Evolutionary conservation across 2,797 vertebrate genomes (phyloP).

Genomic region (Astyanax mexicanus): DNA sequence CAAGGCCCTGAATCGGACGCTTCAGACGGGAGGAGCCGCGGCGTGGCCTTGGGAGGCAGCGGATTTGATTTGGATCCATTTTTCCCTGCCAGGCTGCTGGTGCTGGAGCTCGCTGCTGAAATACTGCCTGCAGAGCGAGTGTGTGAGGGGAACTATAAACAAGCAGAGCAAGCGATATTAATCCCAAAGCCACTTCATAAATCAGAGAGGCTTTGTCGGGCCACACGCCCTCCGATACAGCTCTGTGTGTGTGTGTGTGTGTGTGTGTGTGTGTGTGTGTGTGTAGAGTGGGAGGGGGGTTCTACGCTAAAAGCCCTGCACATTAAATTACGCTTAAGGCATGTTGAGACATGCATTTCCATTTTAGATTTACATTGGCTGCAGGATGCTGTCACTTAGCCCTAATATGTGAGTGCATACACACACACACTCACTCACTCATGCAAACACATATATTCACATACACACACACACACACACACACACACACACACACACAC

Average conservation of each 20-base stretch:
- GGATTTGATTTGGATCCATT: constrained; percentile 72
- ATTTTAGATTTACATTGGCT: constrained; percentile 68
- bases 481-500: constrained; percentile 33
- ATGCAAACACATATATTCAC: constrained; percentile 25
- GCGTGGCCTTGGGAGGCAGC: constrained; percentile 72
- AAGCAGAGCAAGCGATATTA: constrained; percentile 71
- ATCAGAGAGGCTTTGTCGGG: constrained; percentile 71
- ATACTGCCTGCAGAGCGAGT: constrained; percentile 66
- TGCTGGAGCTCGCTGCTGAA: constrained; percentile 69
- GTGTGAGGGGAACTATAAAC: constrained; percentile 74
- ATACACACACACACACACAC: constrained; percentile 8
- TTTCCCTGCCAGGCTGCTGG: constrained; percentile 64
- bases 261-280: background rate
- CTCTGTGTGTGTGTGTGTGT: background rate
- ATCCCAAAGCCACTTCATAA: constrained; percentile 78
- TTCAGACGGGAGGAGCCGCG: constrained; percentile 44
- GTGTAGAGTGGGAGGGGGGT: background rate
- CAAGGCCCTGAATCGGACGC: constrained; percentile 70
- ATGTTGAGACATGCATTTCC: constrained; percentile 67
- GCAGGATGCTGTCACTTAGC: constrained; percentile 59
- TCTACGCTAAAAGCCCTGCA: constrained; percentile 66
- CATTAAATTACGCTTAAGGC: constrained; percentile 71
- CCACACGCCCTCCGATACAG: constrained; percentile 45
- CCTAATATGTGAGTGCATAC: constrained; percentile 65
- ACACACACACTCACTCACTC: constrained; percentile 20